These are phyloP conservation scores for Leptopilina drosophilae DNA, from an alignment of 2,888 invertebrate genomes.

Conservation along the genomic window DNA sequence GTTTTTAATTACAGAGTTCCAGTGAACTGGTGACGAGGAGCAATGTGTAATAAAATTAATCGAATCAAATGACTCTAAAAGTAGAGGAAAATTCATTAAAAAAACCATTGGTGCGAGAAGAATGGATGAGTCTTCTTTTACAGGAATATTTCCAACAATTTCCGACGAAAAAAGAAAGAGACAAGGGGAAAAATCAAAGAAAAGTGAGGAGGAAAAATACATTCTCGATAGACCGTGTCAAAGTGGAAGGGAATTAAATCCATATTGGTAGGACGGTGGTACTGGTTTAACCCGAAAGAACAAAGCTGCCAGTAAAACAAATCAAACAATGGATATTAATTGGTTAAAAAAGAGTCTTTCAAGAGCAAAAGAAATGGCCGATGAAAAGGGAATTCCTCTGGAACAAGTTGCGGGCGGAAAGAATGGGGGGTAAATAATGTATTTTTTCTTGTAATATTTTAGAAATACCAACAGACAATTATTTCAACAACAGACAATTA, in stretches of 20 bases:
- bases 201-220: conserved; percentile 79
- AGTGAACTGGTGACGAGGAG: conserved; percentile 40
- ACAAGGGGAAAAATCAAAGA: conserved; percentile 76
- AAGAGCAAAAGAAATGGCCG: conserved; percentile 79
- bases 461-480: no score
- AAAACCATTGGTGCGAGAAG: conserved; percentile 79
- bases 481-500: no score
- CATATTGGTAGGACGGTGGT: conserved; percentile 94
- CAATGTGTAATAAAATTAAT: conserved; percentile 53
- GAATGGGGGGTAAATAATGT: conserved; percentile 79
- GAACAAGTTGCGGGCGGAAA: conserved; percentile 80
- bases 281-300: conserved; percentile 84
- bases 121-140: conserved; percentile 91
- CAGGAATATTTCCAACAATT: conserved; percentile 78
- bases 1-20: conserved; percentile 30
- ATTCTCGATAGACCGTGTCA: conserved; percentile 84
- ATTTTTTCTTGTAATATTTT: background rate
- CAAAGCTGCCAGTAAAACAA: conserved; percentile 70
- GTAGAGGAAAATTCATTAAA: conserved; percentile 54
- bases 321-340: conserved; percentile 69
- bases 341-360: conserved; percentile 80
- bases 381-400: conserved; percentile 77
- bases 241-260: conserved; percentile 89
- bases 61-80: conserved; percentile 40
- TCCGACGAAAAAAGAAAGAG: conserved; percentile 67